phyloP scores from a whole-genome alignment of 2,113 vertebrate genomes.

The Struthidea cinerea region DNA sequence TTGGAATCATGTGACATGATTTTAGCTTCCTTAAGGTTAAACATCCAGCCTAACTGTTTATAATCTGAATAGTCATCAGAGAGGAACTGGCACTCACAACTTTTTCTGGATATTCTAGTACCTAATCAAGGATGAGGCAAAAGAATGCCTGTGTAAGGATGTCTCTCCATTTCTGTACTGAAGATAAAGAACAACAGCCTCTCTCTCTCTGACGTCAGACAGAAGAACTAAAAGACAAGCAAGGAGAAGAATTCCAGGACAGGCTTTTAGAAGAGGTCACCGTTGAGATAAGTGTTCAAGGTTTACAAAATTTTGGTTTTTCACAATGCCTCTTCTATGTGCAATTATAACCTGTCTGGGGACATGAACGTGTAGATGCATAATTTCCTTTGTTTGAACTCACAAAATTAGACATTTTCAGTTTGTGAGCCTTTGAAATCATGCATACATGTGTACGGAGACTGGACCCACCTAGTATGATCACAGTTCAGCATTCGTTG shows the following conservation, averaged over 20 bases:
- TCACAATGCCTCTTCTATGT: background rate
- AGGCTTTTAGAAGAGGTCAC: background rate
- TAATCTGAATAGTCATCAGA: background rate
- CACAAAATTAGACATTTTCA: background rate
- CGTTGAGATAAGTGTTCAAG: background rate
- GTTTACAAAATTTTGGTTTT: background rate
- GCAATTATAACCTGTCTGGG: background rate
- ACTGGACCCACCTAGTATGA: background rate
- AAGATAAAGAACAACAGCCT: background rate
- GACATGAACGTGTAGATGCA: background rate
- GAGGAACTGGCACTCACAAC: background rate
- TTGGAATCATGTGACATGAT: background rate
- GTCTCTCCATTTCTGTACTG: background rate
- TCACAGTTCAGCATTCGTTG: background rate
- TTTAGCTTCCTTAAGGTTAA: background rate
- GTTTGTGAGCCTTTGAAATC: background rate
- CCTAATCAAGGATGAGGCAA: background rate
- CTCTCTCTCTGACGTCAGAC: background rate
- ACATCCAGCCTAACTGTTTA: background rate
- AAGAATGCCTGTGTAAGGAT: background rate
- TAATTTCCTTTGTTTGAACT: background rate
- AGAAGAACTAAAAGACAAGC: background rate
- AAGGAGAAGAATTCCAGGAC: background rate
- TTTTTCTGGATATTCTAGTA: background rate
- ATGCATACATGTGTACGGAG: background rate